Percentiles rank a stretch among this genome's conserved stretches.
Conservation (phyloP, 2,888 invertebrate species). For the Nymphalis urticae region DNA sequence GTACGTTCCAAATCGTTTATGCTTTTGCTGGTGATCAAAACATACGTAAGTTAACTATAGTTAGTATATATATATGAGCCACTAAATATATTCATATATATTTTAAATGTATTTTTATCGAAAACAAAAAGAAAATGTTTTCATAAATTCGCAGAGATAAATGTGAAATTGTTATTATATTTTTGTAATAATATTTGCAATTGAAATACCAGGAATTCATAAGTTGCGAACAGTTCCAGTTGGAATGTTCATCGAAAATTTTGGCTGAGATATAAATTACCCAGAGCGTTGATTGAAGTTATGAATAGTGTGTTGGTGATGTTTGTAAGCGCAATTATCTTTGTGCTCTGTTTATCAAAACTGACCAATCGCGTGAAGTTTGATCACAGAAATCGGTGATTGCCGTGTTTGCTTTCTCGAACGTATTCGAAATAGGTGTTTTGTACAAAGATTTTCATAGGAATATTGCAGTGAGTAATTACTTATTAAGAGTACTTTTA, state of each 20-base stretch:
- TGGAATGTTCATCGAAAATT: not conserved
- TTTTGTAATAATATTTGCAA: not conserved
- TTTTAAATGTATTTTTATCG: too few species aligned
- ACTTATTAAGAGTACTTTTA: too few species aligned
- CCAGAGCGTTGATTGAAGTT: conserved; percentile 23
- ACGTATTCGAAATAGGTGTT: not conserved
- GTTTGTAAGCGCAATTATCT: conserved; percentile 27
- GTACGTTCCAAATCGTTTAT: conserved; percentile 40
- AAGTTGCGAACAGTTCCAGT: not conserved
- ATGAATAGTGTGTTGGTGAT: conserved; percentile 21
- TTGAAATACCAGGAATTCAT: not conserved
- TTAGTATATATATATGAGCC: not conserved
- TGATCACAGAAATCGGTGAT: conserved; percentile 12
- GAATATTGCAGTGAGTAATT: too few species aligned
- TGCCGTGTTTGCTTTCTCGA: conserved; percentile 2
- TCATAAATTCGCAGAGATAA: not conserved
- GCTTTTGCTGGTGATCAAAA: not conserved
- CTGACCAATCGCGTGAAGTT: conserved; percentile 12
- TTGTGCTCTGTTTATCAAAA: conserved; percentile 27
- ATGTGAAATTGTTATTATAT: not conserved
- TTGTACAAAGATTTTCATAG: too few species aligned
- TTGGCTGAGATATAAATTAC: conserved; percentile 4
- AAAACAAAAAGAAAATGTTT: too few species aligned
- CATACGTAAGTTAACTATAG: not conserved
- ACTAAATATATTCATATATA: too few species aligned